Base-by-base conservation (phyloP, 2,797 vertebrate genomes). In the Delichon dasypus region DNA sequence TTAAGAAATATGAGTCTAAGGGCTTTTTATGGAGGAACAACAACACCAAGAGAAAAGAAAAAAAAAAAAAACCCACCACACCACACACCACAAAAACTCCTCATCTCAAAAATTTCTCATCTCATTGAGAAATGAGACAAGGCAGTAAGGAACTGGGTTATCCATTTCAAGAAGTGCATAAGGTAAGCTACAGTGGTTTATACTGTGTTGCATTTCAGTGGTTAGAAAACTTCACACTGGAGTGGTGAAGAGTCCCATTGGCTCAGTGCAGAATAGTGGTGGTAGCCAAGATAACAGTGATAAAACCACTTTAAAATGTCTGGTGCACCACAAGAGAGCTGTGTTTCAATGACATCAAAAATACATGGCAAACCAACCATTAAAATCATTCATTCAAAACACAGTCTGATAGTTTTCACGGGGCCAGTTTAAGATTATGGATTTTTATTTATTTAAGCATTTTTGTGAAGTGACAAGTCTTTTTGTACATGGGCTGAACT, bases 241-340 rank as follows among this genome's bases (percentile, higher is more conserved):
- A 74, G 50, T 20, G 30, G 60, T 77, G 42, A 60, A 50, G 19
- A 87, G 50, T 65, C 57, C 68, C 50, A 64, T 14, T 68, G 71
- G 60, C 64, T 93, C 67, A 82, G 55, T 0, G 3, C 13, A 76
- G 48, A 67, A 89, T 21, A 85, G 53, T 0, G 0, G 53, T 40
- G 38, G n/a, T 77, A 87, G 86, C 65, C 90, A 90, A 92, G 47
- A 40, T n/a, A 90, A 54, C 81, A 77, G 74, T 57, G 75, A 89
- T 61, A 95, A 94, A 94, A 90, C 81, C 87, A 85, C 75, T 89
- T 76, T 30, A 93, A 95, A 82, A 93, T 27, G 38, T 29, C 86
- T 2, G 1, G 42, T 57, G 54, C 23, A 89, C 78, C 89, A 73
- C 64, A 86, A 58, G 50, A 93, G 65, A 93, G 25, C 15, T 85